These are phyloP conservation scores for Conus betulinus DNA, from an alignment of 1,140 invertebrate genomes.

Conservation along the genomic window DNA sequence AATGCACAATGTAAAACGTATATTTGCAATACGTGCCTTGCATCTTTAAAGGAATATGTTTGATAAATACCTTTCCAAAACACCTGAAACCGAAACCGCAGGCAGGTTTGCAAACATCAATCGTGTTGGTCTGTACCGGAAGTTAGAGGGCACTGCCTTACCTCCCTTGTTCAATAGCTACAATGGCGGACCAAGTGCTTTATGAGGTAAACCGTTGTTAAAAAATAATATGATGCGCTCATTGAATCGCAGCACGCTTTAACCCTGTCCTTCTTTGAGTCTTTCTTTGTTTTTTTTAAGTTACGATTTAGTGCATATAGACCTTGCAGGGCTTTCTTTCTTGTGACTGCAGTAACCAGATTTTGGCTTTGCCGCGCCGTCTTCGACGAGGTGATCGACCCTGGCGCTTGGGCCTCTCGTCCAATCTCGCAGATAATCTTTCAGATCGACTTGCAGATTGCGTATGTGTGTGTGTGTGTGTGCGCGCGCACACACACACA, in stretches of 20 bases:
- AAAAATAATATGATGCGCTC: not conserved
- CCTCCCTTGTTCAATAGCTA: not conserved
- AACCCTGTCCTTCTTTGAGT: not conserved
- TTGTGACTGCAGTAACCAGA: not conserved
- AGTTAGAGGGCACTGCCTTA: not conserved
- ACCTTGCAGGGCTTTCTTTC: constrained; percentile 14
- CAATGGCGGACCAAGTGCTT: constrained; percentile 30
- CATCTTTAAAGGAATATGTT: not conserved
- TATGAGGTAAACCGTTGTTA: constrained; percentile 38
- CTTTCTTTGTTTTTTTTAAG: not conserved
- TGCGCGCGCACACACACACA: too few species aligned
- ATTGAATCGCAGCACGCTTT: not conserved
- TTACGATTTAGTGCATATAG: not conserved
- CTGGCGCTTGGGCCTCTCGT: not conserved
- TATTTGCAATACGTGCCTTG: not conserved
- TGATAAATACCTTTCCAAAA: not conserved
- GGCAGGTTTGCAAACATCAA: not conserved
- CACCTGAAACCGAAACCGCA: not conserved
- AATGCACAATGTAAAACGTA: not conserved
- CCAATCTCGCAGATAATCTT: not conserved
- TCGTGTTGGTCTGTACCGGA: not conserved
- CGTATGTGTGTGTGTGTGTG: too few species aligned
- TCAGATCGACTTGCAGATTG: not conserved
- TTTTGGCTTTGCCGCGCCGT: constrained; percentile 35
- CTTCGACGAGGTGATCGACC: constrained; percentile 26